These are phyloP conservation scores for Drosophila mayri DNA, from an alignment of 1,140 invertebrate genomes.

Conservation along the genomic window DNA sequence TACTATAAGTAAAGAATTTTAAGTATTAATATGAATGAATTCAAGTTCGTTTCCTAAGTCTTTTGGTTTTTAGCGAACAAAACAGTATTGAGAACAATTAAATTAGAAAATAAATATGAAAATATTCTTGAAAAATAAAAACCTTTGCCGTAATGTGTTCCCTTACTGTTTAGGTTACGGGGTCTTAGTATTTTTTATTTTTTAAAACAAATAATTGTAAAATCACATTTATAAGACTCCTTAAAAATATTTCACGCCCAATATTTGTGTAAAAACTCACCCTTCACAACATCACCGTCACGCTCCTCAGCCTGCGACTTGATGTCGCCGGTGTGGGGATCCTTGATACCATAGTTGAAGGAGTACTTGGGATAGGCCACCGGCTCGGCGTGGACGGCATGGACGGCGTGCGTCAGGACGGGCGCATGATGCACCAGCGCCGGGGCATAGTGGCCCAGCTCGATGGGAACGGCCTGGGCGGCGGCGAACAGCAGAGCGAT, in stretches of 20 bases:
- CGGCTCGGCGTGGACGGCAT: constrained; percentile 82
- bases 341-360: constrained; percentile 86
- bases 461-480: constrained; percentile 80
- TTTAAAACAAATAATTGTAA: background rate
- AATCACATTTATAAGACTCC: background rate
- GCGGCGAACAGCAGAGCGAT: constrained; percentile 78
- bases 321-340: constrained; percentile 87
- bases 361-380: constrained; percentile 86
- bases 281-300: constrained; percentile 87
- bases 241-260: too few species aligned
- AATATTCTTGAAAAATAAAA: background rate
- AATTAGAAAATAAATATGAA: background rate
- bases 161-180: constrained; percentile 38
- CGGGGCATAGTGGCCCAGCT: constrained; percentile 80
- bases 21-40: accelerated
- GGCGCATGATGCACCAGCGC: constrained; percentile 78
- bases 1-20: background rate
- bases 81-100: background rate
- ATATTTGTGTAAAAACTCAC: constrained; percentile 29
- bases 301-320: constrained; percentile 88
- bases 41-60: constrained; percentile 48
- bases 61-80: background rate
- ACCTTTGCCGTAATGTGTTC: background rate
- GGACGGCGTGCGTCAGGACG: constrained; percentile 69
- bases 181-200: constrained; percentile 63